Evolutionary conservation across 2,888 invertebrate genomes (phyloP).

Genomic region (Incurvaria masculella): DNA sequence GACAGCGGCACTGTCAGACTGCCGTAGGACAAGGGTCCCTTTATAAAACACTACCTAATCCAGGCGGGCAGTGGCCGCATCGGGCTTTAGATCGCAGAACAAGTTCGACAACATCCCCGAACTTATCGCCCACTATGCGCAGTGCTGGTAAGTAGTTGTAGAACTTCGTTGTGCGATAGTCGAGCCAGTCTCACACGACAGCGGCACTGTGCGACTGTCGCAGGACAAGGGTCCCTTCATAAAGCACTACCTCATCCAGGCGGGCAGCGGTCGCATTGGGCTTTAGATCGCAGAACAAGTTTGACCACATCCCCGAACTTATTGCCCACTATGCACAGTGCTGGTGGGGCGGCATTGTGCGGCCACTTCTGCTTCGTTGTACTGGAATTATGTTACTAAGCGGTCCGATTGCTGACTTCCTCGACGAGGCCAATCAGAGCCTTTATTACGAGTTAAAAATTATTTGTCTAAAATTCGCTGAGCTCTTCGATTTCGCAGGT

Average conservation of each 20-base stretch:
- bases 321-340: constrained; percentile 93
- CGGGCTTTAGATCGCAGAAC: constrained; percentile 90
- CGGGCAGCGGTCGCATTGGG: constrained; percentile 73
- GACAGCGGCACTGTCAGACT: constrained; percentile 90
- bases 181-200: constrained; percentile 92
- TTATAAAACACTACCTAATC: constrained; percentile 95
- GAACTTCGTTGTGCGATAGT: constrained; percentile 94
- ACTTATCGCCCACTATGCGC: constrained; percentile 90
- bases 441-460: too few species aligned
- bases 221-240: constrained; percentile 87
- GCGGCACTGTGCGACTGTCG: constrained; percentile 87
- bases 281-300: constrained; percentile 93
- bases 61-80: constrained; percentile 79
- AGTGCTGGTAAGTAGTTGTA: constrained; percentile 77
- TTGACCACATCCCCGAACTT: constrained; percentile 88
- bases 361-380: too few species aligned
- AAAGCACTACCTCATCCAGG: constrained; percentile 94
- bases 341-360: too few species aligned
- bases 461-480: too few species aligned
- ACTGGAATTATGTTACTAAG: too few species aligned
- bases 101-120: constrained; percentile 91
- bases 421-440: too few species aligned
- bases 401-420: not conserved
- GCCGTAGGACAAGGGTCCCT: constrained; percentile 82
- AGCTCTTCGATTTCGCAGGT: too few species aligned